A percentile compares a stretch with the other conserved stretches of the same genome.
phyloP scores from a whole-genome alignment of 2,888 invertebrate genomes.

The Andrena bicolor region DNA sequence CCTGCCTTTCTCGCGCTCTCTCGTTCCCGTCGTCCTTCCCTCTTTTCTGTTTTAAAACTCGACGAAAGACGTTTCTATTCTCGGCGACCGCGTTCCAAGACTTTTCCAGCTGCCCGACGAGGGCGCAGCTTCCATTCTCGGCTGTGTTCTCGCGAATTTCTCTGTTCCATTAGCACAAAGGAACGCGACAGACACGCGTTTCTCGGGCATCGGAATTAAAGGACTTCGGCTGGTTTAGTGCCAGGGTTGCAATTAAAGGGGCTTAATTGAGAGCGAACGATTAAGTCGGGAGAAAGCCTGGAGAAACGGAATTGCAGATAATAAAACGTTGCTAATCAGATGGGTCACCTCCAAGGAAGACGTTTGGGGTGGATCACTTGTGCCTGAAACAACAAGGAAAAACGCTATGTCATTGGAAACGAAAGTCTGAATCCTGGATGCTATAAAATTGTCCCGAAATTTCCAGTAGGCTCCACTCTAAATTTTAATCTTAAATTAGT shows the following conservation, averaged over 20 bases:
- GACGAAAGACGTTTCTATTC: slow-evolving; percentile 9
- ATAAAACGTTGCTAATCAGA: slow-evolving; percentile 21
- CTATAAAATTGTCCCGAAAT: no score
- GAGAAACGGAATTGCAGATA: slow-evolving; percentile 7
- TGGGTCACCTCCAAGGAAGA: no score
- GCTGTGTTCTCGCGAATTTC: slow-evolving; percentile 44
- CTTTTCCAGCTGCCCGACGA: slow-evolving; percentile 2
- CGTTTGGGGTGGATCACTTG: no score
- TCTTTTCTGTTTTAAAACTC: neutral
- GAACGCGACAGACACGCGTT: slow-evolving; percentile 32
- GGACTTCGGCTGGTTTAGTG: slow-evolving; percentile 32
- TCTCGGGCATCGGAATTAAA: slow-evolving; percentile 35
- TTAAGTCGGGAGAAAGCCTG: neutral
- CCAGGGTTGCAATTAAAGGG: slow-evolving; percentile 27
- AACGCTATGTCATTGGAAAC: no score
- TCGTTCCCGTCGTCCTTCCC: neutral
- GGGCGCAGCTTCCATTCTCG: slow-evolving; percentile 15
- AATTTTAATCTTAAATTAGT: no score
- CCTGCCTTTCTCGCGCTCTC: neutral
- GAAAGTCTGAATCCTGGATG: no score
- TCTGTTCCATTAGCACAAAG: slow-evolving; percentile 60
- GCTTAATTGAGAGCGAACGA: slow-evolving; percentile 43
- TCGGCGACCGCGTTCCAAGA: neutral
- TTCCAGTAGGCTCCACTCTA: no score
- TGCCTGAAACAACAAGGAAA: no score